A percentile compares a stretch with the other conserved stretches of the same genome.
Evolutionary conservation across 2,888 invertebrate species (phyloP).

Genomic region (Agrotis clavis): DNA sequence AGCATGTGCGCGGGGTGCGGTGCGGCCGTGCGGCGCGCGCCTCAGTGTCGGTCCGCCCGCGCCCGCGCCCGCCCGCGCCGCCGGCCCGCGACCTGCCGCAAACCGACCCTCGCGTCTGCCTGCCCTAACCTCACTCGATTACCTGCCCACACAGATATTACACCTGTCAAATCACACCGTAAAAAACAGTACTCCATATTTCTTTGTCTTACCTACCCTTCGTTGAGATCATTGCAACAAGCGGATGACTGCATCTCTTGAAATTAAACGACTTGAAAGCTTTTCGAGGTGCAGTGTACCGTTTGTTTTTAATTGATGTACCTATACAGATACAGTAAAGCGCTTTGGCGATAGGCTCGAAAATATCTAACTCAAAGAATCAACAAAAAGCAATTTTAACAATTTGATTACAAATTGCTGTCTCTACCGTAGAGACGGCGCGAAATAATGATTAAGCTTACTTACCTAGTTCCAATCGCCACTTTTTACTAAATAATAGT

Average conservation of each 20-base stretch:
- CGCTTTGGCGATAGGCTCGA: neutral
- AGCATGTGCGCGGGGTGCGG: slow-evolving; percentile 70
- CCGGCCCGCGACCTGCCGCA: slow-evolving; percentile 85
- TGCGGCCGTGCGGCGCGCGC: slow-evolving; percentile 85
- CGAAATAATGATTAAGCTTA: slow-evolving; percentile 18
- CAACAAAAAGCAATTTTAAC: slow-evolving; percentile 19
- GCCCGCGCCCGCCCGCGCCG: slow-evolving; percentile 88
- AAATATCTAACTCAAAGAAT: slow-evolving; percentile 1
- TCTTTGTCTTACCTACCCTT: slow-evolving; percentile 37
- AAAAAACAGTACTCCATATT: slow-evolving; percentile 55
- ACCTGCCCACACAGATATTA: slow-evolving; percentile 75
- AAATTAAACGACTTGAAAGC: slow-evolving; percentile 57
- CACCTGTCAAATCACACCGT: slow-evolving; percentile 77
- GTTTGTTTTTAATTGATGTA: slow-evolving; percentile 55
- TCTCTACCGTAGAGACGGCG: slow-evolving; percentile 27
- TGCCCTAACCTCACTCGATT: slow-evolving; percentile 85
- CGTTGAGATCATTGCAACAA: slow-evolving; percentile 48
- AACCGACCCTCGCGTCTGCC: slow-evolving; percentile 77
- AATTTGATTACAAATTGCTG: too few species aligned
- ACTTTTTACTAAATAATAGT: slow-evolving; percentile 5
- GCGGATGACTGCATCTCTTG: slow-evolving; percentile 56
- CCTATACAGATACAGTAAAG: slow-evolving; percentile 5
- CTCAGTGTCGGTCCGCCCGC: slow-evolving; percentile 89
- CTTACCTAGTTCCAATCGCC: neutral
- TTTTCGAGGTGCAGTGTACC: slow-evolving; percentile 55